Evolutionary conservation across 2,797 vertebrate genomes (phyloP), one percentile per base, ranked within the genome.

Genomic region (Sebastes glaucus): DNA sequence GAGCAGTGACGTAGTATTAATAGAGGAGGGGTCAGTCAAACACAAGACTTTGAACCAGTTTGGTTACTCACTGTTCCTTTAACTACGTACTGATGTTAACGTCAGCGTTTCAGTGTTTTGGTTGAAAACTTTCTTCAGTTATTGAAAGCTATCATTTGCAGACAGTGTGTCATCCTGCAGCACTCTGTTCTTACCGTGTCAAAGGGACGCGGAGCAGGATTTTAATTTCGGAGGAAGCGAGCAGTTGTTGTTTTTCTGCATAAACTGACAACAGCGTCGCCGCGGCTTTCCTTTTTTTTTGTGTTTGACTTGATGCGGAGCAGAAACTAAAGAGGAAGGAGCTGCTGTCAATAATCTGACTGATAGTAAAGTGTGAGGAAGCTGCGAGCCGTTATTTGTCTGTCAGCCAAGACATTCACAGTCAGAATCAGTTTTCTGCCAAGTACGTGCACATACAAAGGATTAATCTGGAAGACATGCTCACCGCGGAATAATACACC

Each of bases 371-470:
- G 78, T 14, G 61, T 6, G 57, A 80, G 68, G 76, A 78, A 79
- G 81, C 86, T 57, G 78, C 11, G 76, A 87, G 86, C 71, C 6
- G 28, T 74, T 78, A 69, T 85, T 86, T 80, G 81, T 85, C 81
- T 63, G 80, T 80, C 90, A 80, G 88, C 83, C 90, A 85, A 85
- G 74, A 86, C 82, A 77, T 55, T 75, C 84, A 74, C 73, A 74
- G 62, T 71, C 85, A 60, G 74, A 78, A 52, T 55, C 67, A 3
- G 33, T 79, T 81, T 82, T 42, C 70, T 91, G 87, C 84, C 87
- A 90, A 89, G 59, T 77, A n/a, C 73, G 61, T 16, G 67, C 68
- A 42, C 80, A 76, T 62, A 79, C 82, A 81, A 71, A 76, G 74
- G 87, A 90, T 86, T 83, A 74, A 83, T 85, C 55, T 83, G 77